phyloP scores from a whole-genome alignment of 2,797 vertebrate species.

The Gymnoscopelus braueri region DNA sequence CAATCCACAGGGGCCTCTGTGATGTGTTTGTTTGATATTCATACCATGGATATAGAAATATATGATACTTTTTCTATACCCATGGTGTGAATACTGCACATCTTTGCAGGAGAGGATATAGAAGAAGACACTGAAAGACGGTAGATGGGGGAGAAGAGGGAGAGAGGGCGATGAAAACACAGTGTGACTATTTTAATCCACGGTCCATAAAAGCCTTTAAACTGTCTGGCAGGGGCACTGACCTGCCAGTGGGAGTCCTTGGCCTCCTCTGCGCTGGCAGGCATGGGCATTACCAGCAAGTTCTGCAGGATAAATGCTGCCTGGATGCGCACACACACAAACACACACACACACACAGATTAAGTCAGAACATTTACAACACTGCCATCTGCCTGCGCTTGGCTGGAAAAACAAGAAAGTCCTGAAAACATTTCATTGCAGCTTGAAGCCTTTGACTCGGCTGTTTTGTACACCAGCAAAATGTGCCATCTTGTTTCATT shows the following conservation, averaged over 20 bases:
- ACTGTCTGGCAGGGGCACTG: constrained; percentile 72
- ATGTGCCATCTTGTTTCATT: neutral
- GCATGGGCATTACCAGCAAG: constrained; percentile 93
- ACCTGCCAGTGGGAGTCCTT: constrained; percentile 93
- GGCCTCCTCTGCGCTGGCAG: constrained; percentile 83
- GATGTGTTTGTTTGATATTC: too few species aligned
- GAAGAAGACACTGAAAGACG: constrained; percentile 22
- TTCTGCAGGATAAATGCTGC: constrained; percentile 97
- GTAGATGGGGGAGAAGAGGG: constrained; percentile 25
- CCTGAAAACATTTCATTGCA: neutral
- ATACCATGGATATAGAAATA: too few species aligned
- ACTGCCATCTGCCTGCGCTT: constrained; percentile 84
- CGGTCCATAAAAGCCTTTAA: constrained; percentile 65
- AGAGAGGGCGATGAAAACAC: constrained; percentile 28
- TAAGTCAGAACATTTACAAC: constrained; percentile 73
- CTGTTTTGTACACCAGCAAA: too few species aligned
- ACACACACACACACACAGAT: neutral
- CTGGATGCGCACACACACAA: constrained; percentile 74
- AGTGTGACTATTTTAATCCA: constrained; percentile 17
- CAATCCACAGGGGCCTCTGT: too few species aligned
- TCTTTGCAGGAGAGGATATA: constrained; percentile 36
- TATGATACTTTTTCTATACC: too few species aligned
- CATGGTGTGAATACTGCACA: constrained; percentile 29
- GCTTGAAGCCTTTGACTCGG: too few species aligned
- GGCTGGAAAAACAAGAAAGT: constrained; percentile 63